These are phyloP conservation scores for Ophiodon elongatus DNA, from an alignment of 2,113 vertebrate genomes.

Conservation along the genomic window DNA sequence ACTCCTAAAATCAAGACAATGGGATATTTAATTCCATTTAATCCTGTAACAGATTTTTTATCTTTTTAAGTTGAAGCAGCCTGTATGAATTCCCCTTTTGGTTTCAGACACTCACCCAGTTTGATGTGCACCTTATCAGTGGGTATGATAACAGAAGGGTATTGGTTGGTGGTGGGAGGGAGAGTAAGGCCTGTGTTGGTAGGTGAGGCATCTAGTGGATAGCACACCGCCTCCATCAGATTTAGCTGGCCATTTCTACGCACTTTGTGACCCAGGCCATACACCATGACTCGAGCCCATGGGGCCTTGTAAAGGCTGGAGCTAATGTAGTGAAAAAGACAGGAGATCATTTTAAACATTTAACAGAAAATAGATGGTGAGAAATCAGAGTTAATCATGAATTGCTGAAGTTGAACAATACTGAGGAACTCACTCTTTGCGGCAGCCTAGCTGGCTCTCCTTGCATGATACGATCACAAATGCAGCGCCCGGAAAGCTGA, in stretches of 20 bases:
- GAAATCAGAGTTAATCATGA: not conserved
- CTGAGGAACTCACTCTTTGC: conserved; percentile 92
- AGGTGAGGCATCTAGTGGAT: conserved; percentile 95
- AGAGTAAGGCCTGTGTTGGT: conserved; percentile 97
- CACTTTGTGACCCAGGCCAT: conserved; percentile 95
- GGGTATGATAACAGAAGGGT: conserved; percentile 94
- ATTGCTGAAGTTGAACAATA: not conserved
- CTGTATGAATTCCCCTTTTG: not conserved
- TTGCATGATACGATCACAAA: conserved; percentile 97
- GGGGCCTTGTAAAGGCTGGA: conserved; percentile 98
- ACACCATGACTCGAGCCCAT: conserved; percentile 94
- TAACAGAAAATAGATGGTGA: not conserved
- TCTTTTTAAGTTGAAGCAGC: not conserved
- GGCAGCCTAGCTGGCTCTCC: conserved; percentile 95
- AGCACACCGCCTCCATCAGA: conserved; percentile 95
- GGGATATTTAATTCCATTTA: not conserved
- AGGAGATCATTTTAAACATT: not conserved
- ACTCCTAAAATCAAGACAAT: conserved; percentile 86
- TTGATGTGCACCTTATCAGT: conserved; percentile 97
- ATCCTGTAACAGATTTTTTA: not conserved
- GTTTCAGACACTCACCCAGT: conserved; percentile 84
- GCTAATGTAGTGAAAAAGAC: conserved; percentile 73
- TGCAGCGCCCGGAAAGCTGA: conserved; percentile 96
- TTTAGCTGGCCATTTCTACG: conserved; percentile 95
- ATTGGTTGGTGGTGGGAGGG: conserved; percentile 96